Base-by-base conservation (phyloP, 2,888 invertebrate species). In the Parnassius smintheus region DNA sequence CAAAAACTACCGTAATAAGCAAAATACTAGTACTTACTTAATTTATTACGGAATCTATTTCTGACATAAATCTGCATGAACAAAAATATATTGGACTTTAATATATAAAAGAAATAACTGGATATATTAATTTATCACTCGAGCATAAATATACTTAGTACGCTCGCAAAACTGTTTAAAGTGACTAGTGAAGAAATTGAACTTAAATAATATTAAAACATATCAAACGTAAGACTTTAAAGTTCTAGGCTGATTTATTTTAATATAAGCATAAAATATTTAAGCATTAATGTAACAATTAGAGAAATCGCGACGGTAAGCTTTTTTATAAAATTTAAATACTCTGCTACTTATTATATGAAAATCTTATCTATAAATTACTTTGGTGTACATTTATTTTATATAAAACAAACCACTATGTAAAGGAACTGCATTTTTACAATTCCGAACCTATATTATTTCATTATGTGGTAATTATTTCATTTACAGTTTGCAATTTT, bases 381-480 rank as follows among this genome's bases (percentile, higher is more conserved):
- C 83, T 82, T 85, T 84, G 82, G 84, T 77, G 73, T 77, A 65
- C 11, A 65, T 59, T 62, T 65, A 58, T 49, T 61, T 59, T 65
- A 50, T 62, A 62, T 56, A 22, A 60, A 50, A 41, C 59, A 25
- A 54, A 57, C 25, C 46, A 44, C 9, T 57, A 49, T 58, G 50
- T 35, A 7, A 57, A 56, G 54, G 50, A 55, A 58, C 57, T 46
- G 50, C 35, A 51, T 48, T 41, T 55, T 48, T 59, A 56, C 42
- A n/a, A 35, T 35, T 48, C 44, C 35, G 8, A 59, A 59, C 45
- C 50, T 22, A 58, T 12, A 51, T 2, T 51, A 44, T 49, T 54
- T 18, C 44, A 51, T 53, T 49, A 50, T 35, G 56, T 44, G 35
- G n/a, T 48, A 41, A 48, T 35, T 45, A 4, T 51, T 22, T 51